Conservation (phyloP, 2,888 invertebrate species). For the Eupeodes luniger region DNA sequence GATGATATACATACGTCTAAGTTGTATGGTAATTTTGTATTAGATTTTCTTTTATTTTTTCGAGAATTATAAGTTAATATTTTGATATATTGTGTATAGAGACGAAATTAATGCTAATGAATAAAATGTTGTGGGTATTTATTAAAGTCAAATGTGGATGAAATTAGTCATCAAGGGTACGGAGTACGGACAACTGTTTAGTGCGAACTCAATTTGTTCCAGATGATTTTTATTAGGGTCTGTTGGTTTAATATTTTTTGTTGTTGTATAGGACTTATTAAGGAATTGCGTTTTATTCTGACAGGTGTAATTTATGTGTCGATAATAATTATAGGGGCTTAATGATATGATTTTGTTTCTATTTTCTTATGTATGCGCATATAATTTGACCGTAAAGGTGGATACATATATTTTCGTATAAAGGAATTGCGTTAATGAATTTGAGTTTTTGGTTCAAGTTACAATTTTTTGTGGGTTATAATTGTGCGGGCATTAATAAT, state of each 20-base stretch:
- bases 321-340: conserved; percentile 30
- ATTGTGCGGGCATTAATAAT: too few species aligned
- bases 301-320: conserved; percentile 55
- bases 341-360: not conserved
- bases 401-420: too few species aligned
- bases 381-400: not conserved
- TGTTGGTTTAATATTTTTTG: not conserved
- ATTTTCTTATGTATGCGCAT: not conserved
- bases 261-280: not conserved
- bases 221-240: conserved; percentile 54
- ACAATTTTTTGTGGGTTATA: too few species aligned
- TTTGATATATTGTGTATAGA: not conserved
- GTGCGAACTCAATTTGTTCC: conserved; percentile 65
- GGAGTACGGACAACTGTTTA: conserved; percentile 46
- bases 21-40: conserved; percentile 62
- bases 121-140: conserved; percentile 48
- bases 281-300: conserved; percentile 30
- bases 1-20: conserved; percentile 35
- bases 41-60: conserved; percentile 17
- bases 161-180: conserved; percentile 1
- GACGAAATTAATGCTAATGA: conserved; percentile 15
- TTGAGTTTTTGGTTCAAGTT: too few species aligned
- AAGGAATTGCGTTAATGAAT: too few species aligned
- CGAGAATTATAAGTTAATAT: conserved; percentile 39
- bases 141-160: conserved; percentile 30